A percentile compares a stretch with the other conserved stretches of the same genome.
phyloP scores from a whole-genome alignment of 2,797 vertebrate genomes.

The Ficedula albicollis region DNA sequence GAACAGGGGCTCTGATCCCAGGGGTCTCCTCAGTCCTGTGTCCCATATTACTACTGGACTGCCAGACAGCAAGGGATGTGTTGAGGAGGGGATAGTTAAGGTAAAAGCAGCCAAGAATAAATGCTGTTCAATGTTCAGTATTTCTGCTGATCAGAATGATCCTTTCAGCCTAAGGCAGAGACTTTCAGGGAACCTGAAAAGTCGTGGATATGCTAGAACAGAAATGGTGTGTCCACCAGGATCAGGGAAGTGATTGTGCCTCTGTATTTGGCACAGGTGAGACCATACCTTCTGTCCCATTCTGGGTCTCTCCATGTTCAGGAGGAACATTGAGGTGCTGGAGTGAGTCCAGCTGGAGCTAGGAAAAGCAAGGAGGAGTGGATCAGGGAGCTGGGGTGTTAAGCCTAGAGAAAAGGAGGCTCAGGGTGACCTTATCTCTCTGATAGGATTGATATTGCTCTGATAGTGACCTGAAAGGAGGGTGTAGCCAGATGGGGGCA shows the following conservation, averaged over 20 bases:
- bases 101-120: not conserved
- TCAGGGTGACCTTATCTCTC: not conserved
- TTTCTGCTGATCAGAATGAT: not conserved
- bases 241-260: not conserved
- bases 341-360: not conserved
- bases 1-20: not conserved
- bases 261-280: not conserved
- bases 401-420: not conserved
- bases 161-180: not conserved
- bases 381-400: not conserved
- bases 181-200: not conserved
- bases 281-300: not conserved
- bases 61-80: rapidly evolving
- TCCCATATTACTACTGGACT: not conserved
- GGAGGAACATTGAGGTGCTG: not conserved
- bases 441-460: not conserved
- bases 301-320: not conserved
- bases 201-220: rapidly evolving
- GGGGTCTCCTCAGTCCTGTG: not conserved
- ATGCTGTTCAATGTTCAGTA: not conserved
- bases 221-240: not conserved
- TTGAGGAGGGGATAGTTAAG: rapidly evolving
- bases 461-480: not conserved
- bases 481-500: too few relatives aligned
- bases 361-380: not conserved